Evolutionary conservation across 2,113 vertebrate genomes (phyloP).

Genomic region (Rissa tridactyla): DNA sequence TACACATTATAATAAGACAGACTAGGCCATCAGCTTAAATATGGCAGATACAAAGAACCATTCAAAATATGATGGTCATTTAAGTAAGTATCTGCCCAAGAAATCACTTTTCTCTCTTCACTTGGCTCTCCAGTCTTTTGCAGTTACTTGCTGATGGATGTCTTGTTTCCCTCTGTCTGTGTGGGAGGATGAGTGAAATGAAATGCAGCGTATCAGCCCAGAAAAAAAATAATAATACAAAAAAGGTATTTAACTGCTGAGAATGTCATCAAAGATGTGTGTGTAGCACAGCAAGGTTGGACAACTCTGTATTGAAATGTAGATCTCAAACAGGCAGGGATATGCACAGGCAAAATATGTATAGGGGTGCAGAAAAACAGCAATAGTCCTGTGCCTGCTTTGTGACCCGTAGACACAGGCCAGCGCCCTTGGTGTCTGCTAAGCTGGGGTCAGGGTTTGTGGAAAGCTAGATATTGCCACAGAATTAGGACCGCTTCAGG

Average conservation of each 20-base stretch:
- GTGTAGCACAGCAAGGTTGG: not conserved
- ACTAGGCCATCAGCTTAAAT: not conserved
- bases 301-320: not conserved
- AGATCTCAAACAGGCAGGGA: not conserved
- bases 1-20: not conserved
- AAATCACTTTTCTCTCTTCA: slow-evolving; percentile 32
- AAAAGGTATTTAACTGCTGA: not conserved
- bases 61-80: not conserved
- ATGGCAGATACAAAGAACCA: not conserved
- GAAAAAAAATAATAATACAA: not conserved
- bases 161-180: not conserved
- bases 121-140: not conserved
- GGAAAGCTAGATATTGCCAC: not conserved
- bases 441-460: not conserved
- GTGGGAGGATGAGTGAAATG: not conserved
- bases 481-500: not conserved
- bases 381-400: not conserved
- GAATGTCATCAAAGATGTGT: not conserved
- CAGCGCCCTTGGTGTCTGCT: accelerated
- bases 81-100: not conserved
- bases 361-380: accelerated
- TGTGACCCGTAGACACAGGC: not conserved
- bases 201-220: not conserved
- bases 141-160: not conserved
- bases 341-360: not conserved